These are phyloP conservation scores for Chalcosyrphus nemorum DNA, from an alignment of 2,888 invertebrate genomes.

Conservation along the genomic window DNA sequence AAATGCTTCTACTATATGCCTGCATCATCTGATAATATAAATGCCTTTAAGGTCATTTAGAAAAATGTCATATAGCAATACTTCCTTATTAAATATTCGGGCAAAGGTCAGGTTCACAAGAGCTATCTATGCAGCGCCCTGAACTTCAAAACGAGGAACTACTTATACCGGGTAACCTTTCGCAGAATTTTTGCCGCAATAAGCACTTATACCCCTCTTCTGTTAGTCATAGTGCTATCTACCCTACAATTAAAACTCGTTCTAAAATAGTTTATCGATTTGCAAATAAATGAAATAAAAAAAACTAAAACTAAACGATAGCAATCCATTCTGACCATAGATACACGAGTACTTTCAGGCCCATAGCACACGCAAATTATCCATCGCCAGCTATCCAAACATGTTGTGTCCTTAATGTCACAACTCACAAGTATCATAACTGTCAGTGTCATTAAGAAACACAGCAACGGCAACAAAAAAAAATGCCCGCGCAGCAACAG, in stretches of 20 bases:
- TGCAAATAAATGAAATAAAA: conserved; percentile 9
- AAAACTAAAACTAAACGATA: conserved; percentile 1
- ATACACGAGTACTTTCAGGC: conserved; percentile 4
- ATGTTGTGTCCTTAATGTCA: conserved; percentile 33
- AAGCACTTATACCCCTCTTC: background rate
- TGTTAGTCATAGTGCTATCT: background rate
- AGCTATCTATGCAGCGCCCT: too few species aligned
- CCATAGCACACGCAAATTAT: conserved; percentile 56
- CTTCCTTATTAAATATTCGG: too few species aligned
- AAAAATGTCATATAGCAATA: too few species aligned
- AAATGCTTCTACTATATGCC: too few species aligned
- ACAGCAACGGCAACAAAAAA: too few species aligned
- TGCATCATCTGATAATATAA: too few species aligned
- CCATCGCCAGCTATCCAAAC: conserved; percentile 6
- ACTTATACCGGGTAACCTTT: too few species aligned
- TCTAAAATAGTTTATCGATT: conserved; percentile 20
- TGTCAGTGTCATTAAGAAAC: conserved; percentile 32
- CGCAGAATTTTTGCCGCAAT: background rate
- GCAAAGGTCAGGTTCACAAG: too few species aligned
- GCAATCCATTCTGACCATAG: conserved; percentile 21
- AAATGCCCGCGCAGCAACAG: background rate
- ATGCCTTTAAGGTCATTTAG: too few species aligned
- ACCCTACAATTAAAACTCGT: conserved; percentile 10
- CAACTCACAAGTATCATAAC: conserved; percentile 54
- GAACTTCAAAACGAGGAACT: too few species aligned